These are phyloP conservation scores for Urosaurus nigricauda DNA, from an alignment of 2,797 vertebrate species.

Conservation along the genomic window DNA sequence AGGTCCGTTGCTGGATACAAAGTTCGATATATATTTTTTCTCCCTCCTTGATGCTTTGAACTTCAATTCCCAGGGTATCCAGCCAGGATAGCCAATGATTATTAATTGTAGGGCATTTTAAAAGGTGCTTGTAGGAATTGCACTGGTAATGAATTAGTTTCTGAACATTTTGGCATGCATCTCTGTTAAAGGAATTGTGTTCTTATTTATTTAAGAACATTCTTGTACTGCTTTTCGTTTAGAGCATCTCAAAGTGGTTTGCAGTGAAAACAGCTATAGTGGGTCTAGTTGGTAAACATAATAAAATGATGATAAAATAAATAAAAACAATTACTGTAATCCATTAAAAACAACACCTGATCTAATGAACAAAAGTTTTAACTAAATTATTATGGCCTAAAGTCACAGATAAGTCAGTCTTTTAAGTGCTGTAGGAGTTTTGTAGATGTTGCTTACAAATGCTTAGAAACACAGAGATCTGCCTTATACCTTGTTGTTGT, in stretches of 20 bases:
- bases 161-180: not conserved
- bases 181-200: not conserved
- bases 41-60: not conserved
- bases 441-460: not conserved
- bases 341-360: no score
- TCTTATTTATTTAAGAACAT: not conserved
- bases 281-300: not conserved
- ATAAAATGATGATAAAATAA: no score
- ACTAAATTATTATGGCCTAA: not conserved
- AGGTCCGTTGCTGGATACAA: not conserved
- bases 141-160: not conserved
- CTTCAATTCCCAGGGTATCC: not conserved
- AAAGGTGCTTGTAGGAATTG: not conserved
- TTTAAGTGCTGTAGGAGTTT: not conserved
- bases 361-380: slow-evolving; percentile 2
- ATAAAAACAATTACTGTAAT: no score
- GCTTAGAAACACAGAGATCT: not conserved
- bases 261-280: not conserved
- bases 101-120: not conserved
- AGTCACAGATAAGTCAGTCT: not conserved
- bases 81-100: not conserved
- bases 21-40: not conserved
- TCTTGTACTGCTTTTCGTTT: not conserved
- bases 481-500: not conserved
- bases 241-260: not conserved